These are phyloP conservation scores for Glossosoma conforme DNA, from an alignment of 1,140 invertebrate genomes.

Conservation along the genomic window DNA sequence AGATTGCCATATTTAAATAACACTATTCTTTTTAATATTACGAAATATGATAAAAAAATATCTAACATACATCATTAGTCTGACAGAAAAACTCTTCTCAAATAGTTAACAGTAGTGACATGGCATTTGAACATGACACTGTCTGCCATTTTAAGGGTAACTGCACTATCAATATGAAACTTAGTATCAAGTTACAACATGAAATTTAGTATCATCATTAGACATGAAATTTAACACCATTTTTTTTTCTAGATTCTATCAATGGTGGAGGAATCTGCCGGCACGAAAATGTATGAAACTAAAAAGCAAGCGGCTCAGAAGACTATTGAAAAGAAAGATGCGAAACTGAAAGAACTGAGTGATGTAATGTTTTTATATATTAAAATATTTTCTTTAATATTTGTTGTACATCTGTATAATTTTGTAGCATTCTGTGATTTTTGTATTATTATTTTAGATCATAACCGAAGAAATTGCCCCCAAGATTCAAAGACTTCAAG, in stretches of 20 bases:
- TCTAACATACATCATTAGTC: no score
- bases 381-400: slow-evolving; percentile 12
- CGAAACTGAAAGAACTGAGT: slow-evolving; percentile 82
- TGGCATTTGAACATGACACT: no score
- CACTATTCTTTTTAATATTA: no score
- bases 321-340: slow-evolving; percentile 92
- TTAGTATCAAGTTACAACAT: no score
- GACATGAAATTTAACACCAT: not conserved
- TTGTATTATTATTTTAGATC: slow-evolving; percentile 64
- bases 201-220: no score
- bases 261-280: slow-evolving; percentile 99
- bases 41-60: no score
- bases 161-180: no score
- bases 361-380: slow-evolving; percentile 52
- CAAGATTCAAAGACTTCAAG: slow-evolving; percentile 78
- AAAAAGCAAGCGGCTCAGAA: slow-evolving; percentile 87
- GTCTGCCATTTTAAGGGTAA: no score
- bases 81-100: no score
- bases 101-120: no score
- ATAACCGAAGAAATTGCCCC: slow-evolving; percentile 85
- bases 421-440: slow-evolving; percentile 1
- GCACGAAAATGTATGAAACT: slow-evolving; percentile 94
- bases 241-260: slow-evolving; percentile 69
- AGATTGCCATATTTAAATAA: no score
- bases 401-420: not conserved